phyloP scores from a whole-genome alignment of 1,140 invertebrate species.

The Vollenhovia emeryi region DNA sequence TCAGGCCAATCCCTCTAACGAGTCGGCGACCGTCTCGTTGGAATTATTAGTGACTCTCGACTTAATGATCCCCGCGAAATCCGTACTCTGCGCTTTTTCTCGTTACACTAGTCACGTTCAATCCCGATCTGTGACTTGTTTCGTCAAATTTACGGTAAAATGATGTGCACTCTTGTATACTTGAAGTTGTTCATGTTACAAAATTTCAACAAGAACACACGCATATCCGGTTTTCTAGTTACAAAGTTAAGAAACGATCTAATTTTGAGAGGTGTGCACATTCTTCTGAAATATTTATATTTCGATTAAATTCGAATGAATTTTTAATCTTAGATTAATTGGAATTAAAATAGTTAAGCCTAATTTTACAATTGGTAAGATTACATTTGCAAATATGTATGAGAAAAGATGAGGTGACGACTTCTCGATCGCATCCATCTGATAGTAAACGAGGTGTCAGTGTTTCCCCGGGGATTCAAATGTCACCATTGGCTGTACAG shows the following conservation, averaged over 20 bases:
- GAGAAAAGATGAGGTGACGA: neutral
- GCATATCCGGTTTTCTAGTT: neutral
- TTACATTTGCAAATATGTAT: too few relatives aligned
- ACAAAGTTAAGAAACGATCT: neutral
- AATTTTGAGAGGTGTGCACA: neutral
- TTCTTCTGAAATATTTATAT: neutral
- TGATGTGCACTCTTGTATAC: neutral
- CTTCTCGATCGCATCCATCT: neutral
- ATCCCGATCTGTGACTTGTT: neutral
- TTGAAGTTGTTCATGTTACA: neutral
- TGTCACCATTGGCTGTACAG: neutral
- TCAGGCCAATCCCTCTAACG: conserved; percentile 53
- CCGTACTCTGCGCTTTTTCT: conserved; percentile 1
- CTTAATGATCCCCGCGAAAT: conserved; percentile 59
- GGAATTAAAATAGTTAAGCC: neutral
- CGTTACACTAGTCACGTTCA: conserved; percentile 43
- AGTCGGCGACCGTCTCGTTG: conserved; percentile 47
- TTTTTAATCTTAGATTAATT: neutral
- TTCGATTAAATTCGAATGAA: neutral
- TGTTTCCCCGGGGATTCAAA: conserved; percentile 5
- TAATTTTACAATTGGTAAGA: too few relatives aligned
- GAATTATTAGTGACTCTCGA: conserved; percentile 62
- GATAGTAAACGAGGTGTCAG: neutral
- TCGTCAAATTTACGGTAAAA: neutral
- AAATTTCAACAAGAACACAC: neutral